Base-by-base conservation (phyloP, 2,888 invertebrate genomes). In the Antitype chi region DNA sequence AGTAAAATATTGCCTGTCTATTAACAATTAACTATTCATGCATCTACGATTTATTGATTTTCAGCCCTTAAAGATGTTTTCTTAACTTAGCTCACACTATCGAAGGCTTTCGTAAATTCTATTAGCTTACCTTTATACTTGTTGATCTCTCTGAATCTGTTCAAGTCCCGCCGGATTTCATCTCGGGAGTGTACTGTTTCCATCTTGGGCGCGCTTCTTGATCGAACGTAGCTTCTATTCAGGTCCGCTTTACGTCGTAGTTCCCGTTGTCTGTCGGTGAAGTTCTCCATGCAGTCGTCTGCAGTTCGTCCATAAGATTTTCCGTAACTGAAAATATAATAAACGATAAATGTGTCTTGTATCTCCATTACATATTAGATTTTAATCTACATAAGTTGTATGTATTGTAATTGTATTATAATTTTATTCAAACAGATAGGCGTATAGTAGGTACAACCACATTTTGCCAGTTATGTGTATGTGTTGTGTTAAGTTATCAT, bases 211-310 rank as follows among this genome's bases (percentile, higher is more conserved):
- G 97, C 97, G 87, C 97, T 97, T 80, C 95, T 93, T 2, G 97
- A 97, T 70, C 97, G 90, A 1, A 94, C 89, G 79, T 96, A 96
- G 80, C 95, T 95, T 82, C 94, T 93, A 87, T 96, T 96, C 15
- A 96, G 90, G 52, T 96, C 95, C 0, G 95, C 93, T 77, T 95
- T 95, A 53, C 95, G 94, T 78, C 94, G 89, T 60, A 96, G 72
- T 64, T 95, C 95, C 2, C 95, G 90, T 87, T 97, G 97, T 85
- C 92, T 96, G 85, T 92, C 96, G 71, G 96, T 95, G 93, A 96
- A 97, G 91, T 97, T 97, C 67, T 94, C 96, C 96, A 96, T 97
- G 92, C 97, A 97, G 90, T 97, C 97, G 87, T 97, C 97, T 0
- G 97, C 97, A 4, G 97, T 94, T 72, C 97, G 93, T 1, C 97